Evolutionary conservation across 1,140 invertebrate genomes (phyloP).

Genomic region (Zelostemma sp.): DNA sequence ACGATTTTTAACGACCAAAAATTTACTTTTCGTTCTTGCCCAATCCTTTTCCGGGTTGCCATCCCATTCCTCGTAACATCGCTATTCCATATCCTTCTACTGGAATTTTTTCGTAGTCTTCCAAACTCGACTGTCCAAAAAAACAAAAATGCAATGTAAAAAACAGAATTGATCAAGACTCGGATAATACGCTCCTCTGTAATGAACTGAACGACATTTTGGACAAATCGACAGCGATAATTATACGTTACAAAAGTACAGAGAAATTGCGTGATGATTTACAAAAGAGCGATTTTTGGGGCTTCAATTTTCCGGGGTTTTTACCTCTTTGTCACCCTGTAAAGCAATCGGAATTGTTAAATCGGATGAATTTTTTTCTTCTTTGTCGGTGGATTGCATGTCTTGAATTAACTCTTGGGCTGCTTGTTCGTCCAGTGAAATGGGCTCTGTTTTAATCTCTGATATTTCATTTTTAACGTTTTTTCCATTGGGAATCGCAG

Average conservation of each 20-base stretch:
- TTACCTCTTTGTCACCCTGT: slow-evolving; percentile 73
- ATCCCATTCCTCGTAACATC: slow-evolving; percentile 95
- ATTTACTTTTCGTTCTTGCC: slow-evolving; percentile 74
- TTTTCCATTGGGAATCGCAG: slow-evolving; percentile 21
- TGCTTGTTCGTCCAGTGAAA: slow-evolving; percentile 72
- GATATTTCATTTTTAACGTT: slow-evolving; percentile 37
- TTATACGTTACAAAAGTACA: no score
- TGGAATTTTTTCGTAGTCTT: slow-evolving; percentile 93
- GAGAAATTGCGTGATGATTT: no score
- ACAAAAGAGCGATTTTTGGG: no score
- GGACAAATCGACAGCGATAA: no score
- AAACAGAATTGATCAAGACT: no score
- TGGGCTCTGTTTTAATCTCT: slow-evolving; percentile 51
- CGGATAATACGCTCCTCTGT: no score
- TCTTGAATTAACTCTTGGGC: slow-evolving; percentile 73
- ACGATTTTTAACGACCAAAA: no score
- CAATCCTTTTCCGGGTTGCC: slow-evolving; percentile 82
- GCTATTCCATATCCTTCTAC: slow-evolving; percentile 91
- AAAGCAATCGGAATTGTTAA: slow-evolving; percentile 70
- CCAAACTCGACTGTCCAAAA: slow-evolving; percentile 76
- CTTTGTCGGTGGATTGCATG: slow-evolving; percentile 59
- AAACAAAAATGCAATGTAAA: not conserved
- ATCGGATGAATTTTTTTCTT: slow-evolving; percentile 49
- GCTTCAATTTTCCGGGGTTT: no score
- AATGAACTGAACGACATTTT: no score